These are phyloP conservation scores for Habrosyne pyritoides DNA, from an alignment of 2,888 invertebrate species.

Conservation along the genomic window DNA sequence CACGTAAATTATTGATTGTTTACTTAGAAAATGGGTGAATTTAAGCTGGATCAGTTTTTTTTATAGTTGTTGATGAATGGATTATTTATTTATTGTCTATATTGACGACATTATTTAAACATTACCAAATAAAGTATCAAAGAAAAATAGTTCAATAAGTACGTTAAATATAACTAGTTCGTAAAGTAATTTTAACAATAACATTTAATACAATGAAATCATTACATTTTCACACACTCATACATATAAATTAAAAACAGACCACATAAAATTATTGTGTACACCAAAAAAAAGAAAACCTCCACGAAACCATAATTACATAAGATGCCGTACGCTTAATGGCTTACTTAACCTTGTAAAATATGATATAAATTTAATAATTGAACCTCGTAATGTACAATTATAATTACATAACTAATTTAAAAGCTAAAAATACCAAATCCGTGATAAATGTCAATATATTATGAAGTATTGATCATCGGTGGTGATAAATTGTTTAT, in stretches of 20 bases:
- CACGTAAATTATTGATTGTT: not conserved
- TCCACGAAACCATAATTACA: not conserved
- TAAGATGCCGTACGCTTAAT: not conserved
- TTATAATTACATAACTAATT: conserved; percentile 10
- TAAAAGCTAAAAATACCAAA: conserved; percentile 29
- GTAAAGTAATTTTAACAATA: too few species aligned
- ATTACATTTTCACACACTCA: too few species aligned
- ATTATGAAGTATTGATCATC: conserved; percentile 36
- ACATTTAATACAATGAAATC: too few species aligned
- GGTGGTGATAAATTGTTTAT: conserved; percentile 39
- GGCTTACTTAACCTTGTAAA: not conserved
- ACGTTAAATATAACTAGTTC: not conserved
- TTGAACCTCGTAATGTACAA: not conserved
- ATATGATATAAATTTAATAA: not conserved
- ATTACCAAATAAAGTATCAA: too few species aligned
- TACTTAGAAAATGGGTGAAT: not conserved
- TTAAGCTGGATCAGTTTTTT: not conserved
- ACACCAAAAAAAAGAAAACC: too few species aligned
- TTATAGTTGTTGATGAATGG: not conserved
- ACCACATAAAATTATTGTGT: too few species aligned
- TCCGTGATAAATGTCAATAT: conserved; percentile 35
- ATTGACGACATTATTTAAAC: too few species aligned
- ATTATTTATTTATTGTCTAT: not conserved
- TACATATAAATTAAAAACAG: too few species aligned
- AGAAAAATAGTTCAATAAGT: too few species aligned